Conservation (phyloP, 2,797 vertebrate species). For the Epinephelus awoara region DNA sequence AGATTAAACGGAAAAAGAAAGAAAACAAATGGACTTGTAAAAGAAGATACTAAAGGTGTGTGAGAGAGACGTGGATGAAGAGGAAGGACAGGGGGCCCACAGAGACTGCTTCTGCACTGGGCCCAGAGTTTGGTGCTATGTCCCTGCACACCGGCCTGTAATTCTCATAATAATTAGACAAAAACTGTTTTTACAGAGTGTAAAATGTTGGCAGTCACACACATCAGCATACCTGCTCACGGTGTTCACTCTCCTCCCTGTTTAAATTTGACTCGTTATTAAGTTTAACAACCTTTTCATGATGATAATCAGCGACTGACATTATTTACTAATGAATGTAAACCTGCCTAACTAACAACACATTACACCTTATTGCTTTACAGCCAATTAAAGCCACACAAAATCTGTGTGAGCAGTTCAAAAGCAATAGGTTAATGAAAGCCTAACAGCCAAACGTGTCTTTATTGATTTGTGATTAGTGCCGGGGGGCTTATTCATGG, state of each 20-base stretch:
- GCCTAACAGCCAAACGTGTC: conserved; percentile 71
- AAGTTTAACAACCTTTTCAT: conserved; percentile 25
- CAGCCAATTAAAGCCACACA: conserved; percentile 67
- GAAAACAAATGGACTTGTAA: too few species aligned
- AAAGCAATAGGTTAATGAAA: conserved; percentile 74
- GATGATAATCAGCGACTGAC: conserved; percentile 63
- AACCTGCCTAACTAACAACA: conserved; percentile 60
- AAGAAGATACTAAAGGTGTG: too few species aligned
- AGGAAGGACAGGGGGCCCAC: too few species aligned
- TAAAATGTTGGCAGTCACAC: neutral
- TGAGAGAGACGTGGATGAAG: too few species aligned
- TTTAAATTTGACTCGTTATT: conserved; percentile 45
- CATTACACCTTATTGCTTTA: conserved; percentile 63
- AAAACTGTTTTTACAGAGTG: neutral
- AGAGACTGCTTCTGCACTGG: too few species aligned
- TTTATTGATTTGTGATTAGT: conserved; percentile 84
- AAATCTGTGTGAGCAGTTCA: conserved; percentile 65
- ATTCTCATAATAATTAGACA: neutral
- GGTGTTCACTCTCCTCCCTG: conserved; percentile 2
- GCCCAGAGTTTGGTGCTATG: too few species aligned
- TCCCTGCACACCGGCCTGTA: too few species aligned
- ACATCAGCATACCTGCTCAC: conserved; percentile 3
- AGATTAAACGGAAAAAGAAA: too few species aligned
- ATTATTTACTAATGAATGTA: conserved; percentile 72
- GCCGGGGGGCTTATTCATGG: conserved; percentile 73